Percentiles rank a stretch among this genome's conserved stretches.
phyloP scores from a whole-genome alignment of 2,113 vertebrate genomes.

The Sinocyclocheilus rhinocerous region DNA sequence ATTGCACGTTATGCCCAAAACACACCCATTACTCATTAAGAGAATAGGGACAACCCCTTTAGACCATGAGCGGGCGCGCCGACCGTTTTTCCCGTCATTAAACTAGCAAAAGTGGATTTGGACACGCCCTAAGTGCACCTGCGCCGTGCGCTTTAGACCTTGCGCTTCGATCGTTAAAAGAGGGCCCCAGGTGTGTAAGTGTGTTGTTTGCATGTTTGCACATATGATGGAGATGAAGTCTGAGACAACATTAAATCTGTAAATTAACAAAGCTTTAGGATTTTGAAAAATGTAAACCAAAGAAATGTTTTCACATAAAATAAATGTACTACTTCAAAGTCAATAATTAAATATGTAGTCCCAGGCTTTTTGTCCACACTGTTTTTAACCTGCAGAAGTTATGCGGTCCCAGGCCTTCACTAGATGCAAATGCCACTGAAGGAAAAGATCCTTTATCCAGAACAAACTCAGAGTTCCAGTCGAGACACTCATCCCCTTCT shows the following conservation, averaged over 20 bases:
- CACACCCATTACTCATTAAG: too few relatives aligned
- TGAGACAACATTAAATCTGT: neutral
- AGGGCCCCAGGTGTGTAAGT: neutral
- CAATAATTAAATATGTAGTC: neutral
- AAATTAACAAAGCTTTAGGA: neutral
- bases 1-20: too few relatives aligned
- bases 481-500: conserved; percentile 70
- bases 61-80: too few relatives aligned
- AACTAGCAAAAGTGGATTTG: too few relatives aligned
- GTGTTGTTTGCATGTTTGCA: neutral
- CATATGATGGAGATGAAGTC: neutral
- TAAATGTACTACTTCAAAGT: neutral
- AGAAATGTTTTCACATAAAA: neutral
- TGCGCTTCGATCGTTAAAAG: too few relatives aligned
- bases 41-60: too few relatives aligned
- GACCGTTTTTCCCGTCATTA: too few relatives aligned
- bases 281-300: neutral
- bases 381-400: conserved; percentile 77
- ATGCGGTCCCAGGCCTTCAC: conserved; percentile 71
- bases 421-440: conserved; percentile 57
- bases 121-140: too few relatives aligned
- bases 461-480: conserved; percentile 78
- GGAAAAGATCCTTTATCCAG: conserved; percentile 62
- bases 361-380: neutral
- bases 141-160: too few relatives aligned